These are phyloP conservation scores for Melanotaenia pygmaea DNA, from an alignment of 2,797 vertebrate species.

Conservation along the genomic window DNA sequence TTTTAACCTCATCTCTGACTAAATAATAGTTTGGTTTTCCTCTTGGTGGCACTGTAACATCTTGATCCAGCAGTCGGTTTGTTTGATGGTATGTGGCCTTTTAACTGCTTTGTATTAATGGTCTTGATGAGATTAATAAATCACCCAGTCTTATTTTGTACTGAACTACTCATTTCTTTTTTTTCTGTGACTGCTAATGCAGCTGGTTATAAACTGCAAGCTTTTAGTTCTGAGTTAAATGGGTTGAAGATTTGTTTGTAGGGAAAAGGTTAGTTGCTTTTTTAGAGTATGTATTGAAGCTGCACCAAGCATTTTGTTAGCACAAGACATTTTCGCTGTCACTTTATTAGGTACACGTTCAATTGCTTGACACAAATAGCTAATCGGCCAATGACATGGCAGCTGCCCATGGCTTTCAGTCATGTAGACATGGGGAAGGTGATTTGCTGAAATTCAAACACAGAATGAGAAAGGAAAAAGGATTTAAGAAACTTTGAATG, in stretches of 20 bases:
- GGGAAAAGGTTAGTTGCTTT: not conserved
- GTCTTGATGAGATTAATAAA: slow-evolving; percentile 99
- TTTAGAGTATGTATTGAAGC: not conserved
- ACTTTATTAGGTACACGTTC: too few species aligned
- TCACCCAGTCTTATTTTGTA: slow-evolving; percentile 98
- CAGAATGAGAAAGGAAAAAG: too few species aligned
- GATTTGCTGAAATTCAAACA: too few species aligned
- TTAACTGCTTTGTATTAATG: slow-evolving; percentile 98
- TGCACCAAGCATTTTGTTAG: not conserved
- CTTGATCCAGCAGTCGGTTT: slow-evolving; percentile 85
- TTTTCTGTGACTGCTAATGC: not conserved
- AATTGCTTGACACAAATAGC: not conserved
- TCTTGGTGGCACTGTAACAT: slow-evolving; percentile 83
- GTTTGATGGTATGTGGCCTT: slow-evolving; percentile 94
- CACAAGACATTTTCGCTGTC: too few species aligned
- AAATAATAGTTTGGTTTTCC: slow-evolving; percentile 62
- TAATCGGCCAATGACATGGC: not conserved
- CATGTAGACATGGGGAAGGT: too few species aligned
- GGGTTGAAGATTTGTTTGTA: not conserved
- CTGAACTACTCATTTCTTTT: slow-evolving; percentile 61
- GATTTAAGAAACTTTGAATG: too few species aligned
- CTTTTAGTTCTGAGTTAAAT: not conserved
- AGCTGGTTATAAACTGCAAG: too few species aligned
- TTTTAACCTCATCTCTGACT: slow-evolving; percentile 30
- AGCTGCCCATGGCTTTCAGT: too few species aligned